These are phyloP conservation scores for Lypha dubia DNA, from an alignment of 2,888 invertebrate genomes.

Conservation along the genomic window DNA sequence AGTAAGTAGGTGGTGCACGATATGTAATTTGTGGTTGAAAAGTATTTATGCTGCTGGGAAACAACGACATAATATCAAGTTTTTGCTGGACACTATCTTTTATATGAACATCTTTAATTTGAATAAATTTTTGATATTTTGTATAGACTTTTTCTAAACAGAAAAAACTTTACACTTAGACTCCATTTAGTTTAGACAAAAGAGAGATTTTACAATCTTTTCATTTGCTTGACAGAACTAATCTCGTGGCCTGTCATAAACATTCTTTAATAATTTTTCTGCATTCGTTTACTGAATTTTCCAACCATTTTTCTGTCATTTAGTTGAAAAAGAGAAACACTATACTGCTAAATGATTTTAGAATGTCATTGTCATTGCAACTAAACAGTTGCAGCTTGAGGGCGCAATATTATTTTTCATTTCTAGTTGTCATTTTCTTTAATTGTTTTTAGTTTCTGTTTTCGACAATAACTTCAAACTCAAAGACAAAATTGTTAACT, in stretches of 20 bases:
- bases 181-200: no score
- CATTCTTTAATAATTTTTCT: conserved; percentile 10
- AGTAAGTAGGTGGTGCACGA: no score
- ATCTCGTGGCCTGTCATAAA: conserved; percentile 30
- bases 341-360: not conserved
- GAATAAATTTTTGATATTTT: no score
- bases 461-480: conserved; percentile 24
- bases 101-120: no score
- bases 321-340: not conserved
- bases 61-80: no score
- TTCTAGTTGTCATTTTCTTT: not conserved
- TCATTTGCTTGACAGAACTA: not conserved
- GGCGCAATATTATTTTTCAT: not conserved
- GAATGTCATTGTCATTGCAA: not conserved
- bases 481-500: conserved; percentile 8
- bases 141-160: no score
- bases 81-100: no score
- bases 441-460: conserved; percentile 4
- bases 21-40: no score
- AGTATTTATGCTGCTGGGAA: no score
- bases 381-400: conserved; percentile 6
- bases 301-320: not conserved
- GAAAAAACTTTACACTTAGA: no score
- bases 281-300: not conserved
- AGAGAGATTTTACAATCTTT: not conserved